These are phyloP conservation scores for Momotus momota DNA, from an alignment of 2,797 vertebrate genomes.

Conservation along the genomic window DNA sequence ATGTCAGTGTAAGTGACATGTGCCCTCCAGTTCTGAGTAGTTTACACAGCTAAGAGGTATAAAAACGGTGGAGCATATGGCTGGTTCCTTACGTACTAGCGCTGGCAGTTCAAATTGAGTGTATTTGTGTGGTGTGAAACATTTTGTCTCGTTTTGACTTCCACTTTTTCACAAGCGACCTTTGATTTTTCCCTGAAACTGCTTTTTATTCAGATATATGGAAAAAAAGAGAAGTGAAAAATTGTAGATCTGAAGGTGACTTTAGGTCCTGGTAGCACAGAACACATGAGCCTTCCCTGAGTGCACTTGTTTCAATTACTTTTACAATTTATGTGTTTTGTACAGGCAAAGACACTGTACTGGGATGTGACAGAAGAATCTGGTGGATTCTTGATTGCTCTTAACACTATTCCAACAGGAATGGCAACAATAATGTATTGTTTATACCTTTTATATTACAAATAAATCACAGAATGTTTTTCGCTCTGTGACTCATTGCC, in stretches of 20 bases:
- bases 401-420: background rate
- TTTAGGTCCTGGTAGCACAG: background rate
- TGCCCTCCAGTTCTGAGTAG: constrained; percentile 57
- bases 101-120: background rate
- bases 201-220: accelerated
- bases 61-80: constrained; percentile 5
- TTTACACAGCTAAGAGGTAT: constrained; percentile 46
- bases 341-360: background rate
- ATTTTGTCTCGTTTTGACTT: background rate
- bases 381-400: background rate
- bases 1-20: constrained; percentile 52
- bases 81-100: background rate
- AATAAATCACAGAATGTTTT: background rate
- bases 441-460: background rate
- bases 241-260: background rate
- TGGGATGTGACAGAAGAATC: background rate
- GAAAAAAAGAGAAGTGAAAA: background rate
- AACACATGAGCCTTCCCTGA: background rate
- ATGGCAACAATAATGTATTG: background rate
- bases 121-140: background rate
- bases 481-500: background rate
- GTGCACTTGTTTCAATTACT: background rate
- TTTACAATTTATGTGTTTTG: background rate
- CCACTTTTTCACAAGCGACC: background rate
- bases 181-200: background rate